These are phyloP conservation scores for Hylaea fasciaria DNA, from an alignment of 2,888 invertebrate species.

Conservation along the genomic window DNA sequence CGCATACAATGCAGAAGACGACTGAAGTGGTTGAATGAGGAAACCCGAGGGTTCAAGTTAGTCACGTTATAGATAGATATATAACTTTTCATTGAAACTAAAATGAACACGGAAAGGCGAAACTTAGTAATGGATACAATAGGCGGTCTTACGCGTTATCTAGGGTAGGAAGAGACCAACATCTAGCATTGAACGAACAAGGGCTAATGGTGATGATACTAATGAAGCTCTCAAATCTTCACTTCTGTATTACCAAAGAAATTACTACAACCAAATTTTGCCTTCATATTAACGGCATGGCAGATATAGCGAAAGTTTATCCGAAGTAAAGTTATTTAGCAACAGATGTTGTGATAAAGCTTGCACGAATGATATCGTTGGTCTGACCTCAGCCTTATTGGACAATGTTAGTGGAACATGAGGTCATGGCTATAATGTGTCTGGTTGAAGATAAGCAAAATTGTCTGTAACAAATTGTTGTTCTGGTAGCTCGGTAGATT, in stretches of 20 bases:
- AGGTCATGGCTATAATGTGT: slow-evolving; percentile 49
- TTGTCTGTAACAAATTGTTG: slow-evolving; percentile 12
- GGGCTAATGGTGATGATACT: too few species aligned
- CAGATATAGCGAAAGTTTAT: slow-evolving; percentile 21
- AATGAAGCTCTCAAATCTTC: too few species aligned
- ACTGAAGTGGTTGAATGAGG: too few species aligned
- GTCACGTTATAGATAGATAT: too few species aligned
- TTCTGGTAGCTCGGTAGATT: not conserved
- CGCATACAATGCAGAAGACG: too few species aligned
- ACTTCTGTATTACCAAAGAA: slow-evolving; percentile 3
- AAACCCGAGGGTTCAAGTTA: too few species aligned
- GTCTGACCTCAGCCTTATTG: slow-evolving; percentile 45
- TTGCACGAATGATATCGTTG: slow-evolving; percentile 45
- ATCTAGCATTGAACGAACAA: too few species aligned
- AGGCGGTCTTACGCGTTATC: too few species aligned
- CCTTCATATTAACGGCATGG: slow-evolving; percentile 9
- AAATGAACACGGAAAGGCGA: too few species aligned
- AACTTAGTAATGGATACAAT: too few species aligned
- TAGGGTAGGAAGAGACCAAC: too few species aligned
- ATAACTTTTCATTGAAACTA: too few species aligned
- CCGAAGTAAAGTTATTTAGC: slow-evolving; percentile 19
- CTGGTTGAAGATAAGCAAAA: slow-evolving; percentile 61
- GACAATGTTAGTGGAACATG: slow-evolving; percentile 21
- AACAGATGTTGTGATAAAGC: slow-evolving; percentile 43
- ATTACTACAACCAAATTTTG: not conserved